A percentile compares a stretch with the other conserved stretches of the same genome.
These are phyloP conservation scores for Pollimyrus isidori DNA, from an alignment of 2,113 vertebrate species.

Conservation along the genomic window DNA sequence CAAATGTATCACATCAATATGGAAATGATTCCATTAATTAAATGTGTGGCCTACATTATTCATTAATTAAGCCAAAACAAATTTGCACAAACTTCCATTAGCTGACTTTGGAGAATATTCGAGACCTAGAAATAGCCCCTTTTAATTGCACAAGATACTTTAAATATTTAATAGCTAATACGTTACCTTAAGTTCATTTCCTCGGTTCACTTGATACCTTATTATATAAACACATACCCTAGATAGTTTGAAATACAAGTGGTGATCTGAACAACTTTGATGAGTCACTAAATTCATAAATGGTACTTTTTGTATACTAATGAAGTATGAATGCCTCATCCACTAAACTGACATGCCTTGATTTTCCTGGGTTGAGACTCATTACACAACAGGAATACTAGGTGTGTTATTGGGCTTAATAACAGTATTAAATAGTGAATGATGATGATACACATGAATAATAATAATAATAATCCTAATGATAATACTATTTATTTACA, in stretches of 20 bases:
- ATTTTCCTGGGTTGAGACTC: background rate
- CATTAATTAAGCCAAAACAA: constrained; percentile 64
- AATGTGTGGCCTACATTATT: constrained; percentile 63
- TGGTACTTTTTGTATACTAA: background rate
- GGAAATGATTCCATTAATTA: constrained; percentile 66
- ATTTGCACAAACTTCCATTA: constrained; percentile 63
- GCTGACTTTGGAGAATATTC: constrained; percentile 47
- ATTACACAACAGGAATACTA: background rate
- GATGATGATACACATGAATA: background rate
- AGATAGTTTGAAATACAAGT: background rate
- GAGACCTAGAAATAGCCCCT: constrained; percentile 25
- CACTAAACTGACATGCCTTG: background rate
- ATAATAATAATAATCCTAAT: background rate
- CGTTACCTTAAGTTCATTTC: constrained; percentile 4
- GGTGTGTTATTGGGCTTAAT: background rate
- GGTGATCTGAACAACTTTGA: background rate
- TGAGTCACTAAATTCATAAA: background rate
- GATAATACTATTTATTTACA: background rate
- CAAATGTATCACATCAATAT: constrained; percentile 63
- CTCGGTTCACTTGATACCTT: background rate
- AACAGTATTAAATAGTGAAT: background rate
- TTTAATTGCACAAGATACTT: constrained; percentile 20
- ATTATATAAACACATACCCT: background rate
- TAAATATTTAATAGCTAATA: constrained; percentile 13
- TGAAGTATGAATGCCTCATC: background rate